Conservation (phyloP, 1,140 invertebrate genomes). For the Gryllus bimaculatus region DNA sequence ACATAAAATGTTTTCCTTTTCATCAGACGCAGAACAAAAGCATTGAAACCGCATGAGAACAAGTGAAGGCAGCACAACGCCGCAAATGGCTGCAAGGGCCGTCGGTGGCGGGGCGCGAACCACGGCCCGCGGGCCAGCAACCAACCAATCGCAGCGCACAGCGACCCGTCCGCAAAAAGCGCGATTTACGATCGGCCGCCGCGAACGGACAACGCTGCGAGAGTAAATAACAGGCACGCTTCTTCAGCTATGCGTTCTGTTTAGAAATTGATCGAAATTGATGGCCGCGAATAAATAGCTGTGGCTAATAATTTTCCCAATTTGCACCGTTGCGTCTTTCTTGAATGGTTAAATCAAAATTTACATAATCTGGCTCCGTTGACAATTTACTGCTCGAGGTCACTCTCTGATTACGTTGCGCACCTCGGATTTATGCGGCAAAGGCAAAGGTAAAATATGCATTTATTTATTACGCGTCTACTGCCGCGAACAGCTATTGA, state of each 20-base stretch:
- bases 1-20: no score
- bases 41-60: no score
- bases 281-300: background rate
- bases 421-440: background rate
- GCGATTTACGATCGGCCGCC: background rate
- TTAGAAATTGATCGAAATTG: constrained; percentile 1
- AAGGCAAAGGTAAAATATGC: constrained; percentile 4
- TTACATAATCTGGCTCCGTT: background rate
- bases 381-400: background rate
- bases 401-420: background rate
- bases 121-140: background rate
- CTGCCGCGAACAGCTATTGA: background rate
- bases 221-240: background rate
- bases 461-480: background rate
- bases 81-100: no score
- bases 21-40: no score
- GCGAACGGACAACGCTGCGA: background rate
- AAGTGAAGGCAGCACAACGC: no score
- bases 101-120: background rate
- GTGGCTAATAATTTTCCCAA: background rate
- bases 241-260: background rate
- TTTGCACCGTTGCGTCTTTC: constrained; percentile 1
- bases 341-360: constrained; percentile 6
- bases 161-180: background rate
- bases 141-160: background rate